These are phyloP conservation scores for Rhodophaea formosa DNA, from an alignment of 2,888 invertebrate species.

Conservation along the genomic window DNA sequence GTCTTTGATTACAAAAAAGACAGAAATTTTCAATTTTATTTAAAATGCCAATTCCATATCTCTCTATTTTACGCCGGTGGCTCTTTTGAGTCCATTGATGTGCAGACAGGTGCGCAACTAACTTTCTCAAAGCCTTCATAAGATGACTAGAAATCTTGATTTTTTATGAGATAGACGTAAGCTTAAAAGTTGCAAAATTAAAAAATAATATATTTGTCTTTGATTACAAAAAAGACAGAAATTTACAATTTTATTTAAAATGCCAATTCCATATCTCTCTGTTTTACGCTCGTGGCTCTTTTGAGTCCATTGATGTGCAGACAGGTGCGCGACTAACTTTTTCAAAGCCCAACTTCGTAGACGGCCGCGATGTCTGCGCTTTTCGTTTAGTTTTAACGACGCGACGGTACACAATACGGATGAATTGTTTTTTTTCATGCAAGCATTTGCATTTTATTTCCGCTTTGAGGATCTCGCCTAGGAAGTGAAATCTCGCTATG, in stretches of 20 bases:
- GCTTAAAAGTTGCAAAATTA: too few species aligned
- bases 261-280: not conserved
- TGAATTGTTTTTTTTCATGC: slow-evolving; percentile 29
- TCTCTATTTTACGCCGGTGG: slow-evolving; percentile 24
- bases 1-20: too few species aligned
- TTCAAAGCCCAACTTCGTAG: slow-evolving; percentile 71
- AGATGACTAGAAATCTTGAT: too few species aligned
- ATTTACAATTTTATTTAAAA: too few species aligned
- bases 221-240: too few species aligned
- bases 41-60: too few species aligned
- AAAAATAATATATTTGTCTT: too few species aligned
- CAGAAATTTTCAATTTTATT: too few species aligned
- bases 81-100: slow-evolving; percentile 56
- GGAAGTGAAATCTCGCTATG: too few species aligned
- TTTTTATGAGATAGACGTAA: too few species aligned
- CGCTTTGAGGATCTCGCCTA: not conserved
- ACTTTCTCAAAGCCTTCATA: slow-evolving; percentile 72
- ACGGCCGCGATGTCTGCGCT: slow-evolving; percentile 39
- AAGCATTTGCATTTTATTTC: not conserved
- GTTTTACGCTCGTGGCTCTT: slow-evolving; percentile 36
- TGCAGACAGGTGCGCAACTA: slow-evolving; percentile 54
- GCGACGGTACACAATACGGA: slow-evolving; percentile 13
- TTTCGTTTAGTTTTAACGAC: slow-evolving; percentile 27
- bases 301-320: slow-evolving; percentile 54
- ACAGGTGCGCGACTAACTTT: slow-evolving; percentile 62